Base-by-base conservation (phyloP, 2,797 vertebrate genomes). In the Gobio occitaniae region DNA sequence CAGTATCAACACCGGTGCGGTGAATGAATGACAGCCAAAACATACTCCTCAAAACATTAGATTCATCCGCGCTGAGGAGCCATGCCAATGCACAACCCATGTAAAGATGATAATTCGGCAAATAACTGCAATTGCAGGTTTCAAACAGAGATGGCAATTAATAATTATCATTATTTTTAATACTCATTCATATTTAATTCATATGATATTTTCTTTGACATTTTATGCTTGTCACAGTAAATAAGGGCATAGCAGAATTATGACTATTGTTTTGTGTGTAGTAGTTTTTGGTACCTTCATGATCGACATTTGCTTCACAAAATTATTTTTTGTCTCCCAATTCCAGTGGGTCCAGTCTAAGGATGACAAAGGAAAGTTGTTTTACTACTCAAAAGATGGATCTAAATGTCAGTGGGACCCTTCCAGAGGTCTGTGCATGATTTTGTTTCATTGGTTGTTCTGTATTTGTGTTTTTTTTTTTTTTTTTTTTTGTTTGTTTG, bases 281-380 rank as follows among this genome's bases (percentile, higher is more conserved):
- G 54, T 54, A 11, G 32, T 41, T 19, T n/a, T 41, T 80, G 65
- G 65, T 69, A 4, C 7, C 8, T 54, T 50, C 4, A 12, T 80
- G 19, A 54, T n/a, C 19, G 8, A 38, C 32, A 50, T 17, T 36
- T 56, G 15, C 15, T 50, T 16, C 1, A 36, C 6, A 36, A 29
- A 19, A 9, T 15, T 4, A 15, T 68, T 47, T 12, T 69, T 75
- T 80, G 65, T 63, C 29, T 75, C 9, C 61, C 11, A 25, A 76
- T 61, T 29, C 52, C 82, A 95, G 94, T 95, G 94, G 94, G 81
- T 95, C 70, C 91, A 88, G 82, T 87, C 93, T 16, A 89, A 92
- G 82, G 94, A 95, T 86, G 84, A 91, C 3, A 86, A 88, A 0
- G 93, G 95, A 38, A 92, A 93, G 54, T 74, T 89, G 1, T 94